A percentile compares a stretch with the other conserved stretches of the same genome.
Conservation (phyloP, 2,113 vertebrate genomes). For the Argyrosomus japonicus region DNA sequence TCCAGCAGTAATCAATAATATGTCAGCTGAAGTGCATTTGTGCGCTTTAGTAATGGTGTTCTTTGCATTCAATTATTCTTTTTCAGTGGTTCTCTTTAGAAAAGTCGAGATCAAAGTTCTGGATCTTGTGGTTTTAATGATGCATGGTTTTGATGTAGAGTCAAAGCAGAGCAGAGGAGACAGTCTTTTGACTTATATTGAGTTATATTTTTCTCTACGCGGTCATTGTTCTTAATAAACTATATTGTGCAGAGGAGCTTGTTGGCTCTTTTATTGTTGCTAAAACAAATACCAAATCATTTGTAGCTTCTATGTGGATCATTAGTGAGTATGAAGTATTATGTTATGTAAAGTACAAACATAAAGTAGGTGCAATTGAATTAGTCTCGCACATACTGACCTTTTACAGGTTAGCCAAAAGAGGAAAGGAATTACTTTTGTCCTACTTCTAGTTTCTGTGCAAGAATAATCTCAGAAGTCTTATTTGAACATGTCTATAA, state of each 20-base stretch:
- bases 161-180: constrained; percentile 49
- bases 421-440: constrained; percentile 68
- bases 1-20: constrained; percentile 39
- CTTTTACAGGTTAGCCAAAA: constrained; percentile 67
- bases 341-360: constrained; percentile 24
- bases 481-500: constrained; percentile 51
- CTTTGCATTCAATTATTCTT: constrained; percentile 27
- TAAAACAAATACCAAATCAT: constrained; percentile 49
- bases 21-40: constrained; percentile 29
- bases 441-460: constrained; percentile 53
- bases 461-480: constrained; percentile 40
- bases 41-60: constrained; percentile 16
- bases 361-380: constrained; percentile 46
- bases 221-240: constrained; percentile 61
- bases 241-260: constrained; percentile 32
- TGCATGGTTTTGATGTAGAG: constrained; percentile 42
- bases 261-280: constrained; percentile 15
- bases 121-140: constrained; percentile 50
- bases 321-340: constrained; percentile 6
- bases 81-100: constrained; percentile 6
- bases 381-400: constrained; percentile 39
- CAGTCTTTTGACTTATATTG: constrained; percentile 51
- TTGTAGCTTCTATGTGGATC: constrained; percentile 16
- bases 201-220: constrained; percentile 47
- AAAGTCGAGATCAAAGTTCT: constrained; percentile 46